phyloP scores from a whole-genome alignment of 2,797 vertebrate genomes.

The Geotrypetes seraphini region DNA sequence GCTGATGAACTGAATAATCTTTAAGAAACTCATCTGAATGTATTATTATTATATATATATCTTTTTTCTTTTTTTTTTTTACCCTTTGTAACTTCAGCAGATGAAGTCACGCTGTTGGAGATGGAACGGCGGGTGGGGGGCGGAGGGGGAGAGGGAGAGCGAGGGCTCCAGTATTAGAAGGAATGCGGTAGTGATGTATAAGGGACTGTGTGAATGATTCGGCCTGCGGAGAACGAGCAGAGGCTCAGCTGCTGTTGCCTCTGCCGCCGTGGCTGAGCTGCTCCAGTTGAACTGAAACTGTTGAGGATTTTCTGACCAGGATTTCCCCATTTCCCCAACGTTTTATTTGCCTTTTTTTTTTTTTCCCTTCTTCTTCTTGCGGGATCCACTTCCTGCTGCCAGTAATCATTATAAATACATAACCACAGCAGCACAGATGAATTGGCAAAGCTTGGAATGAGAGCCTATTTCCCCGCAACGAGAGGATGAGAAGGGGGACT shows the following conservation, averaged over 20 bases:
- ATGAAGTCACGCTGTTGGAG: too few relatives aligned
- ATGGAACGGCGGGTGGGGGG: too few relatives aligned
- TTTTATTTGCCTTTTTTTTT: too few relatives aligned
- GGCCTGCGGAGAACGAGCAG: constrained; percentile 51
- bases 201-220: constrained; percentile 54
- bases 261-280: constrained; percentile 31
- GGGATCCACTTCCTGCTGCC: constrained; percentile 17
- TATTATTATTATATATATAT: too few relatives aligned
- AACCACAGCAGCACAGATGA: neutral
- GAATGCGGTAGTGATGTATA: constrained; percentile 72
- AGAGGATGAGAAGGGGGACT: constrained; percentile 37
- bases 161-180: constrained; percentile 61
- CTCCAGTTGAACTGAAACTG: constrained; percentile 32
- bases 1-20: neutral
- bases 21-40: too few relatives aligned
- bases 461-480: constrained; percentile 18
- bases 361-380: constrained; percentile 17
- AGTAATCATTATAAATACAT: constrained; percentile 6
- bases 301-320: constrained; percentile 27
- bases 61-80: too few relatives aligned
- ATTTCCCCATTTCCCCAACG: constrained; percentile 24
- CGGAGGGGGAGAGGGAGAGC: neutral
- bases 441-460: constrained; percentile 9
- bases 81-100: too few relatives aligned
- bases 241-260: constrained; percentile 28